phyloP scores from a whole-genome alignment of 2,797 vertebrate species.

The Catostomus latipinnis region DNA sequence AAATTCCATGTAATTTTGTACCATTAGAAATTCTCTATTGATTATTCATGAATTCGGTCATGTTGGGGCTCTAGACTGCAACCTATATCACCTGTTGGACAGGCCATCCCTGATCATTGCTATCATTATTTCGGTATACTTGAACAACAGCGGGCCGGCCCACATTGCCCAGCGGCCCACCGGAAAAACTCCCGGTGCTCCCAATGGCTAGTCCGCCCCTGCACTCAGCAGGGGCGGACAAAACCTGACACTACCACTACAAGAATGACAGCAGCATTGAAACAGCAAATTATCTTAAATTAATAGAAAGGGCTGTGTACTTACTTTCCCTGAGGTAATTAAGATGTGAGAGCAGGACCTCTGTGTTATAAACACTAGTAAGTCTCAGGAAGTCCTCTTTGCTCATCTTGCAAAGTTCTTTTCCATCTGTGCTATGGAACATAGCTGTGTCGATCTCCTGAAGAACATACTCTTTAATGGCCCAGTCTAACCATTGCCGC shows the following conservation, averaged over 20 bases:
- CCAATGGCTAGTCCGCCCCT: too few relatives aligned
- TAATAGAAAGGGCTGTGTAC: slow-evolving; percentile 64
- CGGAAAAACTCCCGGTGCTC: too few relatives aligned
- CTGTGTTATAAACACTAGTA: slow-evolving; percentile 94
- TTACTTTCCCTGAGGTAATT: slow-evolving; percentile 99
- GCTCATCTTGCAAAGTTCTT: slow-evolving; percentile 98
- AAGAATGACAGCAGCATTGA: neutral
- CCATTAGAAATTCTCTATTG: too few relatives aligned
- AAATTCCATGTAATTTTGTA: too few relatives aligned
- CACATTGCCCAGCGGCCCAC: too few relatives aligned
- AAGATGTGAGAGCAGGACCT: slow-evolving; percentile 98
- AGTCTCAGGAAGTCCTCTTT: slow-evolving; percentile 96
- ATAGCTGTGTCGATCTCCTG: slow-evolving; percentile 92
- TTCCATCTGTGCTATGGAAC: slow-evolving; percentile 96
- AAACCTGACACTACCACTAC: neutral
- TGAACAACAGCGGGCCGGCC: too few relatives aligned
- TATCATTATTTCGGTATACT: too few relatives aligned
- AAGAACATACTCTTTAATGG: slow-evolving; percentile 95
- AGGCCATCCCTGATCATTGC: too few relatives aligned
- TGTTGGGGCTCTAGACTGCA: too few relatives aligned
- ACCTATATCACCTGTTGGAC: too few relatives aligned
- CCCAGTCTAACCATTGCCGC: slow-evolving; percentile 98
- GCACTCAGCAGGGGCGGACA: too few relatives aligned
- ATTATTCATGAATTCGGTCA: too few relatives aligned
- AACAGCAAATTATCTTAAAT: neutral